Base-by-base conservation (phyloP, 1,140 invertebrate genomes). In the Pogonus chalceus region DNA sequence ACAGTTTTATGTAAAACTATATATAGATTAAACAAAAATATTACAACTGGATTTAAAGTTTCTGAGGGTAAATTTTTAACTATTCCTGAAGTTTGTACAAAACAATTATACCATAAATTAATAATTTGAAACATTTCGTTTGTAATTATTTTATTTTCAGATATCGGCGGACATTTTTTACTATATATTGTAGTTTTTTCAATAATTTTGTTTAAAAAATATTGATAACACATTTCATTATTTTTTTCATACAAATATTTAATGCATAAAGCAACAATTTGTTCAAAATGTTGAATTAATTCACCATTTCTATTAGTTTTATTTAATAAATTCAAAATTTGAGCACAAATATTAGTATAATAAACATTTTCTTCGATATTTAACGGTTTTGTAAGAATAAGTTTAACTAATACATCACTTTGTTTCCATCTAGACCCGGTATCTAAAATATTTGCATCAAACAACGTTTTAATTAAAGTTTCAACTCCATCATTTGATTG, bases 341-440 rank as follows among this genome's bases (percentile, higher is more conserved):
- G 75, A 53, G 61, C 56, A 50, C 68, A 76, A 54, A 76, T 79
- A 58, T 74, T 78, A 23, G 51, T 55, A 16, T 4, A 74, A 55
- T 24, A 35, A n/a, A 20, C 58, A 55, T 81, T 81, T 59, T 81
- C 78, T 59, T 70, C 61, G 23, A 82, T 75, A 35, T 70, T 49
- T 47, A 70, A 60, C 59, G 79, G 78, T 53, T 77, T 78, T 39
- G 53, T 59, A 26, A 76, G 66, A 54, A 88, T 74, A 51, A 88
- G 72, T 69, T 76, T 79, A 24, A 77, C 78, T 54, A 86, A 72
- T 61, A 80, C 68, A 60, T 85, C 79, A 60, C 85, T 68, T 70
- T 80, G 80, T 59, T 77, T 75, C 83, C 82, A 86, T 57, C 81
- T 74, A 55, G 69, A 69, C 18, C 78, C 74, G 52, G 66, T 73